Base-by-base conservation (phyloP, 2,888 invertebrate genomes). In the Drosophila fulvimacula region DNA sequence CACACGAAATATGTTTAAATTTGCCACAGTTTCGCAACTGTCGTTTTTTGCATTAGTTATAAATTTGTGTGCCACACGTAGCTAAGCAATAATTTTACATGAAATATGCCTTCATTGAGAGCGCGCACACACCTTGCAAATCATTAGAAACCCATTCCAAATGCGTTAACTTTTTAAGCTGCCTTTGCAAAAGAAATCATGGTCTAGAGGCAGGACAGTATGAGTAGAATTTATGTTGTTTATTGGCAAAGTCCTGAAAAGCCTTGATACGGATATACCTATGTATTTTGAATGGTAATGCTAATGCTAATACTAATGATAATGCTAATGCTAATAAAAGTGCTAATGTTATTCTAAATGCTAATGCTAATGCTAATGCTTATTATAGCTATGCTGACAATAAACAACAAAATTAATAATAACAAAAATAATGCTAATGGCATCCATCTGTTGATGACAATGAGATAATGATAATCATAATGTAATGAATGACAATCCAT, bases 1-100 rank as follows among this genome's bases (percentile, higher is more conserved):
- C 24, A 53, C 52, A 42, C 61, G 41, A 66, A 88, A 85, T 88
- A 88, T 82, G 86, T 76, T 80, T 70, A 80, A 81, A 80, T 74
- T 81, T 79, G 58, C 81, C 70, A 49, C 73, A 87, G 65, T 79
- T 78, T 73, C 58, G 66, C 69, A 72, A 66, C 67, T 64, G 59
- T 58, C 73, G 68, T 70, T 77, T 77, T 52, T 85, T 82, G 86
- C 75, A 80, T 85, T 77, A 57, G 72, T 69, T 74, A 84, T 85
- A 69, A 73, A 66, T 66, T 68, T 74, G 41, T 62, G 53, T 48
- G 66, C 36, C 66, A 51, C 83, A 84, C 83, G 83, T 84, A 82
- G 60, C 60, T 72, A 57, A 46, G 83, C 69, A 75, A 84, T 84
- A 88, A 86, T 72, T 84, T 80, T 72, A 21, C 48, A 74, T 85